Base-by-base conservation (phyloP, 2,113 vertebrate species). In the Onychostoma macrolepis region DNA sequence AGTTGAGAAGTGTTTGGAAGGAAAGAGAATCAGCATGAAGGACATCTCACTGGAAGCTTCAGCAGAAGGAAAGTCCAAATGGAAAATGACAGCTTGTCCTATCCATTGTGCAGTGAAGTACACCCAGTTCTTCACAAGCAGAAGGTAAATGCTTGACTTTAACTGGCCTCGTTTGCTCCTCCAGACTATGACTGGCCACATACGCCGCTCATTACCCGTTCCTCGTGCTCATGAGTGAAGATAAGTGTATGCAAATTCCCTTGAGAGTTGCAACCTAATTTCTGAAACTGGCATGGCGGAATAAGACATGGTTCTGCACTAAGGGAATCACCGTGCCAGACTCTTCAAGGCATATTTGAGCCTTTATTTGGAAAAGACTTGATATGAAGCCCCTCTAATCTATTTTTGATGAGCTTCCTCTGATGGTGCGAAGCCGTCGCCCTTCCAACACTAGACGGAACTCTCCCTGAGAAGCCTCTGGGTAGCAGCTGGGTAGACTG, bases 381-480 rank as follows among this genome's bases (percentile, higher is more conserved):
- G 45, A 61, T 82, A 38, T 71, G 71, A 78, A 78, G 38, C 36
- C 84, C 41, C 77, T 85, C 38, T 82, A 71, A 88, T 90, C 41
- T 85, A 79, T 90, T 88, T 85, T 88, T 80, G 77, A 88, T 87
- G 82, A 87, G 87, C 58, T 77, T 87, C 36, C 86, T 89, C 63
- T 69, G 10, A 71, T 41, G 36, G 61, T 38, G 56, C 41, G 86
- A 72, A 85, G 79, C 63, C 19, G 41, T 83, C 38, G 58, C 50
- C 77, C 50, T 61, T 69, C 84, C 72, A 21, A 28, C 71, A 78
- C 36, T 15, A 88, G 76, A 48, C 21, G 15, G 4, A 77, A 83
- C 28, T 69, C 33, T 77, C 43, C 33, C 30, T n/a, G 33, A 71
- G 78, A 86, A 83, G 13, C 65, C 26, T 48, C 41, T 80, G 48